A percentile compares a stretch with the other conserved stretches of the same genome.
Conservation (phyloP, 2,113 vertebrate species). For the Planiliza haematocheilus region DNA sequence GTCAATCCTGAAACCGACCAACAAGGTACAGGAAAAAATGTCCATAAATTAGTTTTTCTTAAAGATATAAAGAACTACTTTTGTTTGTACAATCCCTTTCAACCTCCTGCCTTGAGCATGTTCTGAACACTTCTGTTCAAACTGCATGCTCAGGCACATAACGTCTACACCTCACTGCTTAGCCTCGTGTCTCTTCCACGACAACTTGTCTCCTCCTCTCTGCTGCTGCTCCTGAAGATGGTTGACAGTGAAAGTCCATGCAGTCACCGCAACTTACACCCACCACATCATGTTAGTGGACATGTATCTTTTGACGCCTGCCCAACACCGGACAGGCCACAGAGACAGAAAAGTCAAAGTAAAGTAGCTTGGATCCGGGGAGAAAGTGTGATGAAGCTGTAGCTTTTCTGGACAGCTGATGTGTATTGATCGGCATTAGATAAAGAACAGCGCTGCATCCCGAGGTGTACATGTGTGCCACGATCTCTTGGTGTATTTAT, state of each 20-base stretch:
- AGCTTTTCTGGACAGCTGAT: constrained; percentile 11
- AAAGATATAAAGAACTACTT: no score
- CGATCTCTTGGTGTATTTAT: not conserved
- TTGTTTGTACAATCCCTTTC: not conserved
- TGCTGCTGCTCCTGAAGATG: constrained; percentile 19
- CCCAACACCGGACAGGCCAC: not conserved
- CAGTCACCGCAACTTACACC: not conserved
- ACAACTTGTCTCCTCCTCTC: constrained; percentile 10
- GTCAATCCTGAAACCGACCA: no score
- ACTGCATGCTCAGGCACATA: not conserved
- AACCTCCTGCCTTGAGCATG: not conserved
- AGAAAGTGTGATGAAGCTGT: constrained; percentile 4
- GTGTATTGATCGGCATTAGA: not conserved
- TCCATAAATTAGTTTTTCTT: no score
- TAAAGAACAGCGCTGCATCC: not conserved
- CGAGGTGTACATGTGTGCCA: not conserved
- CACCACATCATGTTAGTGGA: not conserved
- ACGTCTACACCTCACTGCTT: constrained; percentile 4
- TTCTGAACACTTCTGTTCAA: not conserved
- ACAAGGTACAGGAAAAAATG: no score
- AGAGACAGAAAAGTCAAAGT: constrained; percentile 7
- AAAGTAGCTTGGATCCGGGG: not conserved
- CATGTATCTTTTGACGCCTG: constrained; percentile 10
- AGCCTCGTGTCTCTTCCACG: constrained; percentile 8
- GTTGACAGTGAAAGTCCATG: constrained; percentile 7